Conservation (phyloP, 2,888 invertebrate genomes). For the Macaria notata region DNA sequence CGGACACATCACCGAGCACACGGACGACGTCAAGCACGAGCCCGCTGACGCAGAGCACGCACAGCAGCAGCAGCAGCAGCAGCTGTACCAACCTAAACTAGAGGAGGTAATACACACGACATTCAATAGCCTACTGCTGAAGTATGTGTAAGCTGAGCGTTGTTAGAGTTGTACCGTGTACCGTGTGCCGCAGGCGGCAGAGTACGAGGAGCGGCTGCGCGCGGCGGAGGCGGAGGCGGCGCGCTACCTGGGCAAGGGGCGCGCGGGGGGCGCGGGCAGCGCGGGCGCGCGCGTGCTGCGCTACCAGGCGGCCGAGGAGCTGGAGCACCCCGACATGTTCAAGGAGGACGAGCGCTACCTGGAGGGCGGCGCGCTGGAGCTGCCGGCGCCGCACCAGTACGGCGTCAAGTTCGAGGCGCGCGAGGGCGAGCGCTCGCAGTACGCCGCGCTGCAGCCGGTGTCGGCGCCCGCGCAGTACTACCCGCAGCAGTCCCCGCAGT, state of each 20-base stretch:
- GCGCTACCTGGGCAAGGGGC: constrained; percentile 21
- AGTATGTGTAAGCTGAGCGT: too few species aligned
- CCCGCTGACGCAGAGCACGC: constrained; percentile 50
- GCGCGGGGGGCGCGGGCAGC: constrained; percentile 50
- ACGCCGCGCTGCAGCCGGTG: constrained; percentile 48
- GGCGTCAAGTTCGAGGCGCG: constrained; percentile 76
- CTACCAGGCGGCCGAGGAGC: too few species aligned
- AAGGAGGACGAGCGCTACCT: too few species aligned
- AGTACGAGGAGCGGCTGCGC: constrained; percentile 48
- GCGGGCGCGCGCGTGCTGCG: too few species aligned
- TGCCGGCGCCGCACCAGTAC: constrained; percentile 61
- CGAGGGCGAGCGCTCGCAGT: constrained; percentile 59
- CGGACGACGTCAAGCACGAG: constrained; percentile 69
- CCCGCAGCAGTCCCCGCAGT: constrained; percentile 51
- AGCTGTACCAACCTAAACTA: too few species aligned
- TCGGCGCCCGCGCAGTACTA: constrained; percentile 35
- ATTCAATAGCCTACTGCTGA: too few species aligned
- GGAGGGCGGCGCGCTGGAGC: too few species aligned
- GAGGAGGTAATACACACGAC: too few species aligned
- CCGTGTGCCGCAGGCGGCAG: too few species aligned
- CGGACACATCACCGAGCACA: constrained; percentile 83
- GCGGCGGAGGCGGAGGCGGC: constrained; percentile 53
- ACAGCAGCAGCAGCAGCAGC: too few species aligned
- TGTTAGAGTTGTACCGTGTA: too few species aligned
- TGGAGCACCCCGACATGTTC: too few species aligned